Base-by-base conservation (phyloP, 2,113 vertebrate species). In the Erythrocercus mccallii region DNA sequence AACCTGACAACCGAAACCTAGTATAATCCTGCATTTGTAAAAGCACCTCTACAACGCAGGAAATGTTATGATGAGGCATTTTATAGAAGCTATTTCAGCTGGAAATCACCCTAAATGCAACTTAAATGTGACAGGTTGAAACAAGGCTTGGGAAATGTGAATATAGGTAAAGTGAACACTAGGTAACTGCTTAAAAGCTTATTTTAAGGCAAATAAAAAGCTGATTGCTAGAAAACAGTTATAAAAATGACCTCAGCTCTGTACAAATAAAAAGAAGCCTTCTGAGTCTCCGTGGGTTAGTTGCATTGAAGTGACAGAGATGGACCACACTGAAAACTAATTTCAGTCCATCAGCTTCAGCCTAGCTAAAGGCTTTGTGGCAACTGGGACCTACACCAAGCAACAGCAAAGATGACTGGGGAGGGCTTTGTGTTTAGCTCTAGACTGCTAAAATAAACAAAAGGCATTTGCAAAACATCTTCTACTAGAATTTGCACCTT, bases 121-220 rank as follows among this genome's bases (percentile, higher is more conserved):
- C 35, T 66, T 77, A 84, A 92, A 38, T 74, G 78, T 44, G 79
- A 93, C 87, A 88, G 86, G 80, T 79, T 94, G 96, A 93, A 96
- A 95, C 77, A 94, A 97, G 94, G 88, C 77, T 86, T 24, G 80
- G 74, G 86, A 95, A 96, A 91, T 71, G 85, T 42, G 90, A 92
- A 95, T 94, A 95, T 72, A 85, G 83, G 69, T 90, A 82, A 95
- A 95, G 88, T 96, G 92, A 96, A 96, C 66, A 61, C 81, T 94
- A 97, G 74, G 78, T 94, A 98, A 97, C 96, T 96, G 97, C 95
- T 97, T 96, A 92, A 88, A 97, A 98, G 96, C 97, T 97, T 91
- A 96, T 92, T 96, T 98, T 98, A 98, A 98, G 98, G 98, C 98
- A 98, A 98, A 98, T 95, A 97, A 98, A 97, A 98, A 97, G 97